Conservation (phyloP, 1,140 invertebrate genomes). For the Platorchestia sp. region DNA sequence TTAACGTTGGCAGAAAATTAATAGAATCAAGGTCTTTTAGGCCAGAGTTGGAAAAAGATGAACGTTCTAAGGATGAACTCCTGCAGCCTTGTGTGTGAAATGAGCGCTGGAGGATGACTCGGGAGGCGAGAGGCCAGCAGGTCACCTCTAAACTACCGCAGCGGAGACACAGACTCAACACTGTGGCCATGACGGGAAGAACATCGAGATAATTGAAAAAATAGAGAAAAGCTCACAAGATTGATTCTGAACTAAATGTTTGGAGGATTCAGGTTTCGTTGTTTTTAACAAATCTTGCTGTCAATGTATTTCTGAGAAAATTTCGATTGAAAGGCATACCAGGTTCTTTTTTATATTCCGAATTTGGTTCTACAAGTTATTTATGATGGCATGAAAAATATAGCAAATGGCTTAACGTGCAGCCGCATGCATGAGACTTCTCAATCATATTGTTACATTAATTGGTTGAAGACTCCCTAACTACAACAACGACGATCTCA, state of each 20-base stretch:
- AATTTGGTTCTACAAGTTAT: too few species aligned
- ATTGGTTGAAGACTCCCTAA: too few species aligned
- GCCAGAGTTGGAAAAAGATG: neutral
- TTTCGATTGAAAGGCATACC: too few species aligned
- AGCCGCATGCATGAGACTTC: too few species aligned
- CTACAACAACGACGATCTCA: too few species aligned
- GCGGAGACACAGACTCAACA: neutral
- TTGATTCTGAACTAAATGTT: neutral
- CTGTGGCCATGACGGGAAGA: neutral
- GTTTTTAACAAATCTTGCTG: neutral
- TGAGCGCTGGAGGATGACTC: neutral
- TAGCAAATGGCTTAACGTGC: too few species aligned
- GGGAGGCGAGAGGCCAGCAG: neutral
- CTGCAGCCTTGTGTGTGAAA: neutral
- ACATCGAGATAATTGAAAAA: neutral
- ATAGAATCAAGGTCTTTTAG: neutral
- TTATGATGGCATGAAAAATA: too few species aligned
- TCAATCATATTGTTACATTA: too few species aligned
- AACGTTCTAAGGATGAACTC: neutral
- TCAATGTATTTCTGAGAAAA: too few species aligned
- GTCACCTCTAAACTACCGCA: neutral
- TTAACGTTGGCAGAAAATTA: neutral
- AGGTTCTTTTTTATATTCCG: too few species aligned
- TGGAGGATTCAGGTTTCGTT: neutral
- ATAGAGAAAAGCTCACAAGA: neutral